A percentile compares a stretch with the other conserved stretches of the same genome.
These are phyloP conservation scores for Andrena minutula DNA, from an alignment of 2,888 invertebrate genomes.

Conservation along the genomic window DNA sequence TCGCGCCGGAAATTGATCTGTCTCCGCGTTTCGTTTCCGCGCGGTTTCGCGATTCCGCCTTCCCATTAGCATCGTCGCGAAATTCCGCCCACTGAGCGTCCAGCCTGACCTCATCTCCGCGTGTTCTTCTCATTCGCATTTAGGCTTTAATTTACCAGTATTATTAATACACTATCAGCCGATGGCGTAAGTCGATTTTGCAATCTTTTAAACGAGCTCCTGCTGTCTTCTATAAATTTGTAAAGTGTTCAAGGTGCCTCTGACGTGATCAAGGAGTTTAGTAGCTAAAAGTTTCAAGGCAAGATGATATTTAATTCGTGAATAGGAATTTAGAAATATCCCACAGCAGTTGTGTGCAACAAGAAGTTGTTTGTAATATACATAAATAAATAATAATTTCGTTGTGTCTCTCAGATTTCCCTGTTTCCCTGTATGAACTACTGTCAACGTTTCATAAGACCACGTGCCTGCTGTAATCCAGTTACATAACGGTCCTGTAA, in stretches of 20 bases:
- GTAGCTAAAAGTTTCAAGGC: too few species aligned
- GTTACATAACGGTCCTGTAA: constrained; percentile 61
- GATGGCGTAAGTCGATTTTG: neutral
- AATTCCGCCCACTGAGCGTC: neutral
- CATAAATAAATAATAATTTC: constrained; percentile 1
- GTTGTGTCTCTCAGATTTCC: neutral
- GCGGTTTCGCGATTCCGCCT: neutral
- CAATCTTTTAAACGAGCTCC: neutral
- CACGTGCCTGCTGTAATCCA: constrained; percentile 46
- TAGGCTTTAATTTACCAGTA: neutral
- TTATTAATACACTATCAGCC: neutral
- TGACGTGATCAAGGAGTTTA: too few species aligned
- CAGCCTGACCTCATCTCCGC: neutral
- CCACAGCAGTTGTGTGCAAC: too few species aligned
- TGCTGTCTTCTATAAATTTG: too few species aligned
- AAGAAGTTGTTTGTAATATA: too few species aligned
- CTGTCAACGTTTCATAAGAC: constrained; percentile 46
- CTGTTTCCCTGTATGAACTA: neutral
- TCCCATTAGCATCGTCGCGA: constrained; percentile 11
- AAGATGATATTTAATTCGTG: too few species aligned
- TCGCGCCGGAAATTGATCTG: constrained; percentile 25
- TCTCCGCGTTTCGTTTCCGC: constrained; percentile 20
- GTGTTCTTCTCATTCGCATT: neutral
- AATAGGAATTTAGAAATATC: too few species aligned
- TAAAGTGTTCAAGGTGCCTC: too few species aligned